Evolutionary conservation across 2,888 invertebrate species (phyloP), one percentile per base, ranked within the genome.

Genomic region (Polydrusus cervinus): DNA sequence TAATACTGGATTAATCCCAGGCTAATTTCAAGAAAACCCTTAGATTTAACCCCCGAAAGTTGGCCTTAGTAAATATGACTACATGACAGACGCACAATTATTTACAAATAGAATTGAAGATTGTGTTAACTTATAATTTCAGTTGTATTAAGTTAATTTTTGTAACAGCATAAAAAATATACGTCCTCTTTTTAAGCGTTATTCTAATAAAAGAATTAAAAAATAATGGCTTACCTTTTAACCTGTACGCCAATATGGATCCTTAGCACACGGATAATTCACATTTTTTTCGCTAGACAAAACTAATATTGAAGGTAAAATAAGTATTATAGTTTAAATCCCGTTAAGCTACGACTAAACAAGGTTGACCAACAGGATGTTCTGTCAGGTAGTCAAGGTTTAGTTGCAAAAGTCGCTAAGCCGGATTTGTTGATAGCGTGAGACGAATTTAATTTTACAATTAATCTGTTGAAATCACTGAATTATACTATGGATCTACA

Each of bases 291-390:
- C 64, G 43, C 8, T 11, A 11, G 18, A 30, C 40, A 18, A 64
- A 53, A 71, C 64, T 62, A 64, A 62, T 55, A 14, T 51, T 7
- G 43, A 34, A n/a, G 25, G 13, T 43, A 40, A 45, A 73, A 73
- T 67, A 73, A 66, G 66, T 49, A 60, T 45, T 73, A 51, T 45
- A 60, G 61, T 66, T 73, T 73, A 73, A 67, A 73, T 73, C 61
- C 66, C 65, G 61, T 57, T 25, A 60, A 67, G 61, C 60, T 45
- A 61, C 72, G 67, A 73, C 67, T 73, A 73, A 73, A 73, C 66
- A 47, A 66, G 60, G 34, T 55, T 20, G 66, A 60, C 47, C 66
- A 72, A 66, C 60, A 60, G 20, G 30, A 64, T 71, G 43, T 71
- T 71, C 64, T 71, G 64, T 71, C 70, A 70, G 51, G 51, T n/a